phyloP scores from a whole-genome alignment of 30 jellyfish, hydroid and myxozoan genomes.

The Aurelia sp. region DNA sequence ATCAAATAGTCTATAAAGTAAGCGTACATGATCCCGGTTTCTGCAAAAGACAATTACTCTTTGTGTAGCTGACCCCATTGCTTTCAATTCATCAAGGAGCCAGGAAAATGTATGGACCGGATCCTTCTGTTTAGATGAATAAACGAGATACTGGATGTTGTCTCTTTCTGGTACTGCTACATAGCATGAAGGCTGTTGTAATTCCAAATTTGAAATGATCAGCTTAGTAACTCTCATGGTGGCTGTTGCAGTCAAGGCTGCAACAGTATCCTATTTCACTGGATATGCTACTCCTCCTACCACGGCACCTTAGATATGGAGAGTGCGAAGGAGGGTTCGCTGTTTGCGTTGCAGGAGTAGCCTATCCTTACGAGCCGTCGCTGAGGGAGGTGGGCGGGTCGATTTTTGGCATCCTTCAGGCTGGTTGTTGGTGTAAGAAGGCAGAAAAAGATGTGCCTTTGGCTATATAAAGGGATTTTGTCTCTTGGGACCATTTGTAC shows the following conservation, averaged over 20 bases:
- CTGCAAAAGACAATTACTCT: constrained; percentile 6
- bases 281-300: no score
- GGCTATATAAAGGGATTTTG: no score
- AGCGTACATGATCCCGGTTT: neutral
- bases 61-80: neutral
- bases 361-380: no score
- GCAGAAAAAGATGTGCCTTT: no score
- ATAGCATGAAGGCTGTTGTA: neutral
- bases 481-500: no score
- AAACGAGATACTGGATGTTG: constrained; percentile 4
- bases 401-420: no score
- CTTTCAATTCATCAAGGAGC: neutral
- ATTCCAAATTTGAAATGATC: constrained; percentile 2
- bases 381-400: no score
- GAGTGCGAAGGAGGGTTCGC: no score
- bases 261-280: no score
- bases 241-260: constrained; percentile 27
- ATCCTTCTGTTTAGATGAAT: neutral
- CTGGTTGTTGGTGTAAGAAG: no score
- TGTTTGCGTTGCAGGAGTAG: no score
- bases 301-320: no score
- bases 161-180: constrained; percentile 8
- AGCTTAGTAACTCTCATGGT: neutral
- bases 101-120: neutral
- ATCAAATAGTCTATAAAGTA: neutral